Evolutionary conservation across 35 echinoderm and acorn worm species (phyloP).

Genomic region (Hemicentrotus pulcherrimus): DNA sequence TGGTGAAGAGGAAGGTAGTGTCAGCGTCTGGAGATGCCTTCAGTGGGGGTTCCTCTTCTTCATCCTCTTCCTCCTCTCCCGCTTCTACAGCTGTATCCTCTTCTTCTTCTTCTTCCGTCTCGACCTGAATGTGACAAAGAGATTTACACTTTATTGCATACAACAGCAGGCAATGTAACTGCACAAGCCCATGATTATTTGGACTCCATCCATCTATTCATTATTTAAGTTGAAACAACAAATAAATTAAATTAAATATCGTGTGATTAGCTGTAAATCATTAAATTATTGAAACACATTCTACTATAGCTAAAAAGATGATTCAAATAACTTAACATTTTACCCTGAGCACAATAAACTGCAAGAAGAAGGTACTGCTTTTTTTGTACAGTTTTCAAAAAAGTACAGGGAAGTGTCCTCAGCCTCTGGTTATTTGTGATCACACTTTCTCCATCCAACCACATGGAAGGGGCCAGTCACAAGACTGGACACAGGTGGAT

Average conservation of each 20-base stretch:
- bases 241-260: no score
- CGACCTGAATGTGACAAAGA: neutral
- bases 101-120: slow-evolving; percentile 74
- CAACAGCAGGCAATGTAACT: no score
- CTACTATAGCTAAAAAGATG: no score
- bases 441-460: slow-evolving; percentile 28
- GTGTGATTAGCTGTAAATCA: no score
- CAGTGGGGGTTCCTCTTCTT: slow-evolving; percentile 80
- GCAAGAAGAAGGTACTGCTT: no score
- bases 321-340: no score
- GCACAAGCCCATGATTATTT: no score
- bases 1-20: slow-evolving; percentile 93
- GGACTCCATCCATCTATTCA: no score
- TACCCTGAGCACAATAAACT: no score
- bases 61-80: slow-evolving; percentile 72
- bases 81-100: slow-evolving; percentile 76
- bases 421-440: slow-evolving; percentile 36
- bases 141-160: neutral
- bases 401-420: neutral
- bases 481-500: neutral
- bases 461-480: neutral
- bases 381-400: no score
- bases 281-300: no score
- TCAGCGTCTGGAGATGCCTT: slow-evolving; percentile 93
- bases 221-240: no score